Conservation (phyloP, 2,113 vertebrate species). For the Rattus rattus region DNA sequence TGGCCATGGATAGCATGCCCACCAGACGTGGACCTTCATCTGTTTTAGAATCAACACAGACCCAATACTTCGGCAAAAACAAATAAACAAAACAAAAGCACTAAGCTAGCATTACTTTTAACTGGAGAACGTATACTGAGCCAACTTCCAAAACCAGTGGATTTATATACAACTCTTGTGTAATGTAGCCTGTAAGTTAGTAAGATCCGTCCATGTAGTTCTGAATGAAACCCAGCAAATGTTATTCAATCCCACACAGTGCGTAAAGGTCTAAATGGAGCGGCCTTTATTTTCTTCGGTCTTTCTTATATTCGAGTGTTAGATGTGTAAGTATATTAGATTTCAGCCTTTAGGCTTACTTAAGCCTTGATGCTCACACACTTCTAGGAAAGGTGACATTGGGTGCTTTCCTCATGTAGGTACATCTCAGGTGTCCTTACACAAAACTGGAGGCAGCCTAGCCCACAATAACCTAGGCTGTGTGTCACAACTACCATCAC, state of each 20-base stretch:
- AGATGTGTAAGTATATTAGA: neutral
- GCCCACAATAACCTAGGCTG: neutral
- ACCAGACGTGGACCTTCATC: neutral
- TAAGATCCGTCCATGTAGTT: neutral
- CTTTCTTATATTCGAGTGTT: neutral
- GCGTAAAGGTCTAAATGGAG: neutral
- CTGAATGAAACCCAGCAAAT: slow-evolving; percentile 11
- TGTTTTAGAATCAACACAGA: slow-evolving; percentile 10
- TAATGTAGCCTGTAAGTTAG: neutral
- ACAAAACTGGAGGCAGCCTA: neutral
- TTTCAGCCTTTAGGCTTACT: neutral
- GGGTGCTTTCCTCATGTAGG: neutral
- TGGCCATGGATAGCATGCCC: neutral
- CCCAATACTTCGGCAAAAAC: neutral
- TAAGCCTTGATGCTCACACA: neutral
- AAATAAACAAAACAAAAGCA: no score
- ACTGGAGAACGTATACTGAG: neutral
- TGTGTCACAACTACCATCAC: neutral
- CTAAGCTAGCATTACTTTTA: neutral
- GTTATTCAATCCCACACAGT: slow-evolving; percentile 8
- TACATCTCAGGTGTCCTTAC: neutral
- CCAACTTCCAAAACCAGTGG: neutral
- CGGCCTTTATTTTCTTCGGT: neutral
- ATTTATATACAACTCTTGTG: neutral
- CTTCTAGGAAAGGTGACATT: neutral